Base-by-base conservation (phyloP, 2,888 invertebrate species). In the Bibio marci region DNA sequence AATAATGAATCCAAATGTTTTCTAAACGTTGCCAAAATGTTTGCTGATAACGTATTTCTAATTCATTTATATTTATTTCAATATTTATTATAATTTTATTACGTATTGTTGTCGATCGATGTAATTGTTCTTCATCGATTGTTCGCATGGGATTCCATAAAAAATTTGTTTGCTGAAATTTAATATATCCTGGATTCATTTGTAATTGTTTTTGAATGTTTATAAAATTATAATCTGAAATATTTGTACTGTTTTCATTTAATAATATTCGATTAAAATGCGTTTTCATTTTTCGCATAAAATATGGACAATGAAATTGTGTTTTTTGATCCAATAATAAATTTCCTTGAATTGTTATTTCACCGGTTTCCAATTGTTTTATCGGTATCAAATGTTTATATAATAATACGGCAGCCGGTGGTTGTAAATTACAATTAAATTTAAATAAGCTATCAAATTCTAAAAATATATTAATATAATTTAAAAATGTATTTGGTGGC, bases 291-390 rank as follows among this genome's bases (percentile, higher is more conserved):
- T 35, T 38, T 19, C 41, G 31, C 12, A 38, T 10, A 12, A 41
- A 41, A 19, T 25, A 41, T 25, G 41, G 41, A 35, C 41, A 41
- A 4, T 25, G 12, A 5, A 41, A n/a, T 33, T 33, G 18, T 32
- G 19, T 17, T 22, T 27, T 17, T 17, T 41, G 41, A 2, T 34
- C 14, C 22, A 25, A 22, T n/a, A 30, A 22, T 14, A 41, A 30
- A n/a, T 14, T 13, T 30, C 41, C 41, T 18, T 10, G 15, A 22
- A 38, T 38, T 27, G 30, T 10, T 25, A 41, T 38, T 34, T 35
- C 12, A 2, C 41, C 30, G 19, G 33, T 19, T 27, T 22, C 14
- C 11, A 32, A 30, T 25, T 35, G 25, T 19, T 34, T 31, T 22
- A 22, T 22, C 8, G 14, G 18, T 12, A 41, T 30, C 1, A 11